phyloP scores from a whole-genome alignment of 2,113 vertebrate genomes.

The Callocephalon fimbriatum region DNA sequence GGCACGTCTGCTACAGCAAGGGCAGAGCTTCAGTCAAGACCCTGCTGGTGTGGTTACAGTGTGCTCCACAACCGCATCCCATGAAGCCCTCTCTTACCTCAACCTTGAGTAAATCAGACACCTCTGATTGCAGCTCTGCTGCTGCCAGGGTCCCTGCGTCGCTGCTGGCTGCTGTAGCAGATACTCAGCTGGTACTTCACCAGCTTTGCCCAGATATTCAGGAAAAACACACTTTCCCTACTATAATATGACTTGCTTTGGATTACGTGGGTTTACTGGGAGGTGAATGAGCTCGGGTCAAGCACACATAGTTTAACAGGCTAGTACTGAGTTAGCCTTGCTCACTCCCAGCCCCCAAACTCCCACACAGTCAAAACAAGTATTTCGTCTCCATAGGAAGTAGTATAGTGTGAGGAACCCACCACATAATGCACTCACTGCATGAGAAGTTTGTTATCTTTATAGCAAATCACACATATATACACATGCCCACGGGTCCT shows the following conservation, averaged over 20 bases:
- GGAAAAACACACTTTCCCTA: not conserved
- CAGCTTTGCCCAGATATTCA: not conserved
- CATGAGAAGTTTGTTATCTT: not conserved
- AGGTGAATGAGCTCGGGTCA: not conserved
- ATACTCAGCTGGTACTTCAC: not conserved
- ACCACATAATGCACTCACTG: not conserved
- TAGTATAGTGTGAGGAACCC: not conserved
- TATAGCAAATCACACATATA: not conserved
- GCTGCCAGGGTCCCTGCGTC: not conserved
- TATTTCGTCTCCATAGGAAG: not conserved
- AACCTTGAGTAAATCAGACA: not conserved
- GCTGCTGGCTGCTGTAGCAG: not conserved
- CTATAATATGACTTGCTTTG: not conserved
- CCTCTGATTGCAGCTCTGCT: not conserved
- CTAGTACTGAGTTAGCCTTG: not conserved
- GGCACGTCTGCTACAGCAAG: fast-evolving
- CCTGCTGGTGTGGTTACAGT: fast-evolving
- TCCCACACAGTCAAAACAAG: fast-evolving
- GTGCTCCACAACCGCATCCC: not conserved
- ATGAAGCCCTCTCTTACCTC: fast-evolving
- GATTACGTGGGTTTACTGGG: not conserved
- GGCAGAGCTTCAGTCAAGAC: not conserved
- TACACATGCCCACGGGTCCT: not conserved
- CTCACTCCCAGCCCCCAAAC: not conserved
- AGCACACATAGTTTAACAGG: not conserved